These are phyloP conservation scores for Portunus trituberculatus DNA, from an alignment of 1,140 invertebrate genomes.

Conservation along the genomic window DNA sequence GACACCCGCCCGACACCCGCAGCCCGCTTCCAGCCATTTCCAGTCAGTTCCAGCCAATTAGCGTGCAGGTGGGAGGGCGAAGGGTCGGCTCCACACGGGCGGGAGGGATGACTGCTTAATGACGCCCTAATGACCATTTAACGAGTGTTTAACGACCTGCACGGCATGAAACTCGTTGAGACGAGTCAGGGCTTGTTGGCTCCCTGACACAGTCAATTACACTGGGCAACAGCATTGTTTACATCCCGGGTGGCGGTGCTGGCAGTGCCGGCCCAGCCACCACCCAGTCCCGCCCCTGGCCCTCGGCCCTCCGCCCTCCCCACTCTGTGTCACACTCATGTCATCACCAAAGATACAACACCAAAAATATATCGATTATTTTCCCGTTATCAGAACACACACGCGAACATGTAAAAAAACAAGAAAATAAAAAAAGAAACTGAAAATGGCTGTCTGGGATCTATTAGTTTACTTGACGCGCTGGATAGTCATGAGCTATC, in stretches of 20 bases:
- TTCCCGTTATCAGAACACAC: no score
- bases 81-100: constrained; percentile 68
- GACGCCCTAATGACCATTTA: constrained; percentile 75
- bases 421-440: no score
- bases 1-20: constrained; percentile 65
- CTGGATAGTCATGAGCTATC: no score
- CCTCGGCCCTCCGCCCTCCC: no score
- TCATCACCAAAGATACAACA: no score
- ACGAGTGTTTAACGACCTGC: constrained; percentile 76
- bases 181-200: constrained; percentile 73
- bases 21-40: constrained; percentile 70
- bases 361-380: no score
- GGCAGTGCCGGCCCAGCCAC: background rate
- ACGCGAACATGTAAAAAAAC: no score
- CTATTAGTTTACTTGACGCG: no score
- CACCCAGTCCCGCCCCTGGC: background rate
- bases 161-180: constrained; percentile 74
- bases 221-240: constrained; percentile 67
- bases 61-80: constrained; percentile 72
- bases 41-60: constrained; percentile 75
- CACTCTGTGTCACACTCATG: no score
- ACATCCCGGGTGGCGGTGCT: constrained; percentile 34
- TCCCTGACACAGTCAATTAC: constrained; percentile 73
- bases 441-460: no score
- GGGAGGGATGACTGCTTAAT: constrained; percentile 74